Conservation (phyloP, 2,888 invertebrate genomes). For the Petrolisthes manimaculis region DNA sequence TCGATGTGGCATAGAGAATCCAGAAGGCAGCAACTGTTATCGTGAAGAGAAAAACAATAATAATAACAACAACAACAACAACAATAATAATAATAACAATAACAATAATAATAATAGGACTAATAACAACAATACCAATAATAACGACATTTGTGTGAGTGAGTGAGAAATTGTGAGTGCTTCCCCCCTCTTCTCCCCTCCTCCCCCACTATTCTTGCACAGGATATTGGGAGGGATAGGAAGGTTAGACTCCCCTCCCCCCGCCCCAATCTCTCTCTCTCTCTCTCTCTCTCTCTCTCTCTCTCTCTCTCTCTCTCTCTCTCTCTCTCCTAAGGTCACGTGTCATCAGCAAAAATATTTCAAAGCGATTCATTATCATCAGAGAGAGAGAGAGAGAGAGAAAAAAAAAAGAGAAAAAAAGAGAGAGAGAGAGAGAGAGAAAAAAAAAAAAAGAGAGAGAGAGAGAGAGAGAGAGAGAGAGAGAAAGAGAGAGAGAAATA, state of each 20-base stretch:
- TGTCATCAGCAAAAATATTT: no score
- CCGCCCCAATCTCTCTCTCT: no score
- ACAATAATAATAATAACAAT: neutral
- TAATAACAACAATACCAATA: neutral
- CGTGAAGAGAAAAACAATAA: neutral
- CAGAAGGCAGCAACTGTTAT: constrained; percentile 57
- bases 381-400: neutral
- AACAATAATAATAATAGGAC: neutral
- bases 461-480: constrained; percentile 1
- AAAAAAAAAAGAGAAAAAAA: neutral
- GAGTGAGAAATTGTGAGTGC: neutral
- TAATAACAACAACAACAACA: neutral
- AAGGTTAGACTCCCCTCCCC: no score
- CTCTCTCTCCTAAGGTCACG: no score
- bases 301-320: no score
- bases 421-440: neutral
- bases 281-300: no score
- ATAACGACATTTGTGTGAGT: neutral
- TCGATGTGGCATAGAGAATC: constrained; percentile 62
- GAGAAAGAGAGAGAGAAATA: neutral
- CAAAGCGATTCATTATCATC: no score
- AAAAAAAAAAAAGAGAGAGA: constrained; percentile 7
- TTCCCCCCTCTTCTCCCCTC: no score
- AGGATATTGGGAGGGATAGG: no score
- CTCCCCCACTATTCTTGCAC: no score